Evolutionary conservation across 2,888 invertebrate species (phyloP).

Genomic region (Hydrotaea diabolus): DNA sequence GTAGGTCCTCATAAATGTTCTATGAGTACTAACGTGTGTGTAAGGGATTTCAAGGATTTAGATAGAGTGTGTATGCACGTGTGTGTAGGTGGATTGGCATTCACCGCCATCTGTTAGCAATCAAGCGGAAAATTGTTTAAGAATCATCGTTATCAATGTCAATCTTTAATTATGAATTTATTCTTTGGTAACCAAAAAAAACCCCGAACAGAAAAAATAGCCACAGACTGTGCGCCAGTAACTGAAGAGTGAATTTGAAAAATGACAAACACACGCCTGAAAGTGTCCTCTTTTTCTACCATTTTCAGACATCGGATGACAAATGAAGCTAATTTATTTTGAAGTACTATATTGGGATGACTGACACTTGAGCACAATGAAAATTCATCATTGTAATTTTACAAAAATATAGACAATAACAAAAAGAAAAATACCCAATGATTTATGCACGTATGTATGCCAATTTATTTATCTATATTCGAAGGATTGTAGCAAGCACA

Average conservation of each 20-base stretch:
- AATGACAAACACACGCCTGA: background rate
- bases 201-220: background rate
- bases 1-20: too few relatives aligned
- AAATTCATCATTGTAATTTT: background rate
- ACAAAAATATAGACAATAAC: background rate
- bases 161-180: conserved; percentile 33
- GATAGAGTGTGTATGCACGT: too few relatives aligned
- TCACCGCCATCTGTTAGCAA: conserved; percentile 41
- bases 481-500: too few relatives aligned
- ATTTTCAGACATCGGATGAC: background rate
- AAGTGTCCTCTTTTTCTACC: background rate
- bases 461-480: too few relatives aligned
- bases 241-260: background rate
- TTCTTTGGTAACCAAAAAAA: background rate
- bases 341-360: conserved; percentile 3
- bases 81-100: too few relatives aligned
- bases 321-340: conserved; percentile 14
- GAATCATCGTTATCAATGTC: conserved; percentile 28
- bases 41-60: background rate
- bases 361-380: background rate
- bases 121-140: conserved; percentile 53
- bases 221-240: background rate
- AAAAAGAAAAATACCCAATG: background rate
- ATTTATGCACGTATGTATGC: too few relatives aligned
- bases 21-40: background rate